Percentiles rank a stretch among this genome's conserved stretches.
phyloP scores from a whole-genome alignment of 2,888 invertebrate genomes.

The Petrolisthes manimaculis region DNA sequence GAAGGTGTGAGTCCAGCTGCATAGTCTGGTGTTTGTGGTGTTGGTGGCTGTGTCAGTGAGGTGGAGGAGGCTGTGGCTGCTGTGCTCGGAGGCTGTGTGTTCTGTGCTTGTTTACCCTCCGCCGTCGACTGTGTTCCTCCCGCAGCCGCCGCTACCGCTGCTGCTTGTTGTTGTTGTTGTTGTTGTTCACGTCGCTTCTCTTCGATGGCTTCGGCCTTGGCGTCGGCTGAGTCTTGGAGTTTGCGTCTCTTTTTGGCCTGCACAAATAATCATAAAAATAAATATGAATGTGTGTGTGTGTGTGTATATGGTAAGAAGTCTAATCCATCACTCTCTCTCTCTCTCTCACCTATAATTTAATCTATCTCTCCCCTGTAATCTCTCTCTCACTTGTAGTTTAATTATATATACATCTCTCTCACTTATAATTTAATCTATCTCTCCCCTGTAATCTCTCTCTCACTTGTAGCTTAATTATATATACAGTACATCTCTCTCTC shows the following conservation, averaged over 20 bases:
- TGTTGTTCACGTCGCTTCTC: constrained; percentile 51
- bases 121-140: constrained; percentile 59
- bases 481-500: no score
- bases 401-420: no score
- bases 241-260: constrained; percentile 64
- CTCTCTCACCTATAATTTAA: no score
- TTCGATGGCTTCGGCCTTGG: constrained; percentile 54
- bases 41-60: constrained; percentile 61
- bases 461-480: no score
- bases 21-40: constrained; percentile 79
- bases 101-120: background rate
- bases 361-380: no score
- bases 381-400: no score
- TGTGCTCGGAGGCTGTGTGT: constrained; percentile 42
- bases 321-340: no score
- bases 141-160: constrained; percentile 62
- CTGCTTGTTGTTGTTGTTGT: background rate
- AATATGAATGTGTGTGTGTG: no score
- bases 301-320: no score
- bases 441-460: no score
- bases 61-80: constrained; percentile 59
- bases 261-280: background rate
- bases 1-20: constrained; percentile 82
- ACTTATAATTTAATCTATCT: no score
- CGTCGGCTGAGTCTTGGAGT: constrained; percentile 53